These are phyloP conservation scores for Agonum fuliginosum DNA, from an alignment of 2,888 invertebrate species.

Conservation along the genomic window DNA sequence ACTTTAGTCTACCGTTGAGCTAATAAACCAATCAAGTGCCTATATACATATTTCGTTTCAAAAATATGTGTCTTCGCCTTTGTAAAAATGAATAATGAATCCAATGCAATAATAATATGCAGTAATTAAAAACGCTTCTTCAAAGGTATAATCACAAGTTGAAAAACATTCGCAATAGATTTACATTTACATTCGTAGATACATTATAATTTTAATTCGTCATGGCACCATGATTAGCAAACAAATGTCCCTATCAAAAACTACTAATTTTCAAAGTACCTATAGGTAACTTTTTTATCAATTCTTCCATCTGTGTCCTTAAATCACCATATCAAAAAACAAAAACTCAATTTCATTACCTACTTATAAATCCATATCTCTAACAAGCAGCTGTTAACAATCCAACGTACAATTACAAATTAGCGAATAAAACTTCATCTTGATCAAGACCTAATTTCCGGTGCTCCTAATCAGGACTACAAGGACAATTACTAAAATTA, in stretches of 20 bases:
- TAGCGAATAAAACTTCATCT: constrained; percentile 16
- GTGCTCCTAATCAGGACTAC: constrained; percentile 20
- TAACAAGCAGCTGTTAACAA: constrained; percentile 28
- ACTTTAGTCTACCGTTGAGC: too few species aligned
- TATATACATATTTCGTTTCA: too few species aligned
- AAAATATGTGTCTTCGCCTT: too few species aligned
- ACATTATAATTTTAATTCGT: background rate
- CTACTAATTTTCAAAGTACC: background rate
- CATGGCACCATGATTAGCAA: background rate
- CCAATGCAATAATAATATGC: background rate
- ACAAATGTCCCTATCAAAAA: constrained; percentile 13
- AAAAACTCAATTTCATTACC: constrained; percentile 15
- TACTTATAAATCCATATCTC: constrained; percentile 16
- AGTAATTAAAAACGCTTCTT: too few species aligned
- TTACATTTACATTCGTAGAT: too few species aligned
- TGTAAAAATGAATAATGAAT: background rate
- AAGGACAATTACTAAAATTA: constrained; percentile 27
- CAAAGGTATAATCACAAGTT: too few species aligned
- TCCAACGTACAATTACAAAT: constrained; percentile 19
- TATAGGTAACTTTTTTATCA: constrained; percentile 17
- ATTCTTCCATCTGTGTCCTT: background rate
- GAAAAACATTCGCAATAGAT: too few species aligned
- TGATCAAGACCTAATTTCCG: constrained; percentile 33
- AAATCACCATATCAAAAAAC: constrained; percentile 1
- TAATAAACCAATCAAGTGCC: too few species aligned